Evolutionary conservation across 2,113 vertebrate genomes (phyloP).

Genomic region (Symphodus melops): DNA sequence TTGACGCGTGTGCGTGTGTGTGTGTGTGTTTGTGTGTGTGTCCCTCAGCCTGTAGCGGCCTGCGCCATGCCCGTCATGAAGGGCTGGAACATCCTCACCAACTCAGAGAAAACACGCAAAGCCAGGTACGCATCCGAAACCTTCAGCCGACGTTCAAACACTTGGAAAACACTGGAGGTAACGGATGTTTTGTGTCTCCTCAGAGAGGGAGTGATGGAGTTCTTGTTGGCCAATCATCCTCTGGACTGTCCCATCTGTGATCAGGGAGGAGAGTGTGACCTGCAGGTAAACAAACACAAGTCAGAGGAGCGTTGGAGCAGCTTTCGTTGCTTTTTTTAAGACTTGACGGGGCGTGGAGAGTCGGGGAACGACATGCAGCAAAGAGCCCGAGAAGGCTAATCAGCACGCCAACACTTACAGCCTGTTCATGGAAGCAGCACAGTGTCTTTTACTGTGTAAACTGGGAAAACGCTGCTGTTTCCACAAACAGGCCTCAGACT

Average conservation of each 20-base stretch:
- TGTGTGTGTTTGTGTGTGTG: no score
- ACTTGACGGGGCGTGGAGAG: no score
- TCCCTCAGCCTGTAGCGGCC: slow-evolving; percentile 92
- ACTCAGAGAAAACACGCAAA: slow-evolving; percentile 97
- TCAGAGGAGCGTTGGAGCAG: no score
- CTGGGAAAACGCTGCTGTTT: no score
- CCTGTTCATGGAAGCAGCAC: no score
- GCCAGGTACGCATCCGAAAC: slow-evolving; percentile 86
- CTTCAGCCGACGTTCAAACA: neutral
- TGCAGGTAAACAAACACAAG: slow-evolving; percentile 87
- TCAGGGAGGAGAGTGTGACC: slow-evolving; percentile 98
- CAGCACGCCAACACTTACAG: no score
- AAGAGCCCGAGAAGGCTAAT: no score
- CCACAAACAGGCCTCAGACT: no score
- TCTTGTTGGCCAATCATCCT: slow-evolving; percentile 96
- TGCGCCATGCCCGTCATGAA: slow-evolving; percentile 99
- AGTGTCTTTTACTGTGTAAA: no score
- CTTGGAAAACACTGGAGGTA: neutral
- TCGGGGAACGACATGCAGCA: no score
- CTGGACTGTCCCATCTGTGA: slow-evolving; percentile 99
- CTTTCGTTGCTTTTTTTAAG: no score
- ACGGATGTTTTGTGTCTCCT: slow-evolving; percentile 8
- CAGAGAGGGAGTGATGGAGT: slow-evolving; percentile 99
- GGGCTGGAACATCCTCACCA: slow-evolving; percentile 98
- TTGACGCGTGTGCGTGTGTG: neutral